These are phyloP conservation scores for Blera fallax DNA, from an alignment of 2,888 invertebrate species.

Conservation along the genomic window DNA sequence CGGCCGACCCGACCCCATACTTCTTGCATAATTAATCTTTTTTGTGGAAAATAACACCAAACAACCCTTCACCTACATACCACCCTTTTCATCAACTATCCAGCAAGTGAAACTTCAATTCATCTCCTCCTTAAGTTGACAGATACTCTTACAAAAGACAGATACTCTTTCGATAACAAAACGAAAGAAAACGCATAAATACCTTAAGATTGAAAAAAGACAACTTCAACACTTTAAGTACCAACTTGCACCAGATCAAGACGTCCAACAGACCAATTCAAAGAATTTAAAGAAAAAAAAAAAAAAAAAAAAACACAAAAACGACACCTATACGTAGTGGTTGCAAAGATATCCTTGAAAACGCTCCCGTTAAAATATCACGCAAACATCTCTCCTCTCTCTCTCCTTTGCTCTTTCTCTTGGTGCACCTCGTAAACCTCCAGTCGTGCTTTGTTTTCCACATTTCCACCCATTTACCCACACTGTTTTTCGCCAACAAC, in stretches of 20 bases:
- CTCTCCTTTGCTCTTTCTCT: neutral
- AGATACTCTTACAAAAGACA: neutral
- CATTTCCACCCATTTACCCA: slow-evolving; percentile 26
- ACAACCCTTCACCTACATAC: neutral
- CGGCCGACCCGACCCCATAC: neutral
- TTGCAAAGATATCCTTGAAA: slow-evolving; percentile 41
- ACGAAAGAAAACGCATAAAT: neutral
- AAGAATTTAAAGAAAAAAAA: slow-evolving; percentile 1
- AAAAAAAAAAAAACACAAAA: neutral
- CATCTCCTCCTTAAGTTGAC: slow-evolving; percentile 1
- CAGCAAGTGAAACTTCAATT: slow-evolving; percentile 6
- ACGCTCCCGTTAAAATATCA: slow-evolving; percentile 38
- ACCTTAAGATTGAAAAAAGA: neutral
- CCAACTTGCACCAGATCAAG: slow-evolving; percentile 32
- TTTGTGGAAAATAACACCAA: neutral
- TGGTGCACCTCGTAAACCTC: neutral
- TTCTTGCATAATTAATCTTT: neutral
- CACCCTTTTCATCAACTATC: neutral
- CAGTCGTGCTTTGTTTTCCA: slow-evolving; percentile 18
- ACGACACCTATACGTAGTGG: slow-evolving; percentile 30
- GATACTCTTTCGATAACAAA: neutral
- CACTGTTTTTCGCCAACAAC: slow-evolving; percentile 20
- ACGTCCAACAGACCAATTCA: slow-evolving; percentile 39
- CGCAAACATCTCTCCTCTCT: neutral
- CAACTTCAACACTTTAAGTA: slow-evolving; percentile 21